phyloP scores from a whole-genome alignment of 1,140 invertebrate genomes.

The Orius laevigatus region DNA sequence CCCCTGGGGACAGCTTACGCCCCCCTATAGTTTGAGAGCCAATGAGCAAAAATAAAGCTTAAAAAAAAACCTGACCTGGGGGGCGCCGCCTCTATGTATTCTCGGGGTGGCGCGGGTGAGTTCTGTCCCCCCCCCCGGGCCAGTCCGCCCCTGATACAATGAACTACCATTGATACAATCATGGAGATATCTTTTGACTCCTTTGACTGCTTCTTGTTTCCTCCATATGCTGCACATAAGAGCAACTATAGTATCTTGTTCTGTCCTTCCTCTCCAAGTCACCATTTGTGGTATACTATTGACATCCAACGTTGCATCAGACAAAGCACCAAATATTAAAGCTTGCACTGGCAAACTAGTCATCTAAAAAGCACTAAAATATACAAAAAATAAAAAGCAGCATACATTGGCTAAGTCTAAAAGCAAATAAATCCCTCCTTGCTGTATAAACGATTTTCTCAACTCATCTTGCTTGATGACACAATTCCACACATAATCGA shows the following conservation, averaged over 20 bases:
- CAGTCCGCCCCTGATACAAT: too few species aligned
- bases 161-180: slow-evolving; percentile 11
- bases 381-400: not conserved
- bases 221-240: slow-evolving; percentile 12
- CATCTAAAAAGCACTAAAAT: slow-evolving; percentile 1
- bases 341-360: not conserved
- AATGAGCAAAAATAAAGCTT: too few species aligned
- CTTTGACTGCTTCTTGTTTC: slow-evolving; percentile 10
- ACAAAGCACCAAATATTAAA: not conserved
- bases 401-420: slow-evolving; percentile 7
- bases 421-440: slow-evolving; percentile 5
- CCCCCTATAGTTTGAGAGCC: too few species aligned
- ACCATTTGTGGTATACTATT: slow-evolving; percentile 5
- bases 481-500: slow-evolving; percentile 4
- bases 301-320: not conserved
- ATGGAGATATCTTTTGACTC: slow-evolving; percentile 5
- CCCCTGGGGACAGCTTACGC: too few species aligned
- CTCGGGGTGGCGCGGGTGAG: too few species aligned
- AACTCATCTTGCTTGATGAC: not conserved
- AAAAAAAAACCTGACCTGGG: too few species aligned
- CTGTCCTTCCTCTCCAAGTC: slow-evolving; percentile 11
- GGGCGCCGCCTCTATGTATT: too few species aligned
- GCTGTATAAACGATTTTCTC: not conserved
- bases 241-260: not conserved
- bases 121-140: too few species aligned